Evolutionary conservation across 2,113 vertebrate genomes (phyloP).

Genomic region (Baryphthengus martii): DNA sequence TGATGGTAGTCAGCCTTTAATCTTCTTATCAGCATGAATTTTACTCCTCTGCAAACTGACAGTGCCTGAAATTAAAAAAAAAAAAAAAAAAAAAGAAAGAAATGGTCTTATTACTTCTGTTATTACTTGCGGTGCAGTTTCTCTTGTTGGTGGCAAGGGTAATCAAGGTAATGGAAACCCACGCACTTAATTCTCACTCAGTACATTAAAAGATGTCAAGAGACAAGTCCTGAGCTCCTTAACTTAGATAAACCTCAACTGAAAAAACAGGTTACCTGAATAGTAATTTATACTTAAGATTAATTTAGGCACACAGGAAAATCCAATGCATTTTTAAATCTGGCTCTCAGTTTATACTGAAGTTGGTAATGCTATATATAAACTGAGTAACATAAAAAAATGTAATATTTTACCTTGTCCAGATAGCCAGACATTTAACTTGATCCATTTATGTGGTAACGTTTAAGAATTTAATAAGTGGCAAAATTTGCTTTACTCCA

Average conservation of each 20-base stretch:
- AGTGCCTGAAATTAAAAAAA: background rate
- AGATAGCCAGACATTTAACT: background rate
- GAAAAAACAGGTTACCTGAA: background rate
- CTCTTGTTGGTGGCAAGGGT: background rate
- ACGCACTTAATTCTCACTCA: background rate
- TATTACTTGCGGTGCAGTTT: constrained; percentile 17
- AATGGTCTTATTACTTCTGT: background rate
- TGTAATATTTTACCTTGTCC: background rate
- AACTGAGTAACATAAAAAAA: background rate
- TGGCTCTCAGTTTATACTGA: background rate
- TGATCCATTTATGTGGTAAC: background rate
- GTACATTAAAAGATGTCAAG: background rate
- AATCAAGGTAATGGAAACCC: constrained; percentile 32
- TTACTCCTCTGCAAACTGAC: background rate
- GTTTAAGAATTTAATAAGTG: background rate
- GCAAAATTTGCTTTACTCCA: background rate
- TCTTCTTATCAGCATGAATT: background rate
- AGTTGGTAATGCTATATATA: background rate
- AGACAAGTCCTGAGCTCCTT: background rate
- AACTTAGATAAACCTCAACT: background rate
- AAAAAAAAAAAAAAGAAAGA: background rate
- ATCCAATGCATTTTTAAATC: background rate
- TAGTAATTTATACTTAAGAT: background rate
- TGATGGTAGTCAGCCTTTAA: background rate
- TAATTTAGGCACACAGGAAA: background rate